Evolutionary conservation across 2,888 invertebrate species (phyloP).

Genomic region (Bugulina stolonifera): DNA sequence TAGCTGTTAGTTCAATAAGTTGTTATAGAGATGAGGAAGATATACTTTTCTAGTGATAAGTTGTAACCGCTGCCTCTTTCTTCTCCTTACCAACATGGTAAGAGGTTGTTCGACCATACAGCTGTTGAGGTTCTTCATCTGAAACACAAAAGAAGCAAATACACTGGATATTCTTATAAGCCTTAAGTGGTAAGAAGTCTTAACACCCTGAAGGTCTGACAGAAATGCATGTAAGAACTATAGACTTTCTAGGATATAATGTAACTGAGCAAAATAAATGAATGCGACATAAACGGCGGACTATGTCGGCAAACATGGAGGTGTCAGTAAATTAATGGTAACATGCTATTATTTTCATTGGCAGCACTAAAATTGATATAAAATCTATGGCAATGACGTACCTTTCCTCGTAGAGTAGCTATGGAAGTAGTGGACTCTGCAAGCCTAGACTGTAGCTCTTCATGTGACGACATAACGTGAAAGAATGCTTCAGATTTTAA

Average conservation of each 20-base stretch:
- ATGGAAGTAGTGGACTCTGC: background rate
- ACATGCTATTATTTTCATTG: too few relatives aligned
- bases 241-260: too few relatives aligned
- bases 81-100: background rate
- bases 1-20: too few relatives aligned
- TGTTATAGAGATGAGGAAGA: background rate
- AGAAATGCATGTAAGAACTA: too few relatives aligned
- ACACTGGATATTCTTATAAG: too few relatives aligned
- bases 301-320: too few relatives aligned
- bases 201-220: too few relatives aligned
- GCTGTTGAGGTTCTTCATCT: background rate
- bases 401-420: slow-evolving; percentile 1
- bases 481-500: slow-evolving; percentile 95
- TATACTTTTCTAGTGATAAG: background rate
- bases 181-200: too few relatives aligned
- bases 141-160: background rate
- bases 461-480: slow-evolving; percentile 96
- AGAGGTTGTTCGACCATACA: background rate
- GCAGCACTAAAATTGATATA: background rate
- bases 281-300: too few relatives aligned
- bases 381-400: too few relatives aligned
- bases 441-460: slow-evolving; percentile 77
- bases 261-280: too few relatives aligned
- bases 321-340: too few relatives aligned
- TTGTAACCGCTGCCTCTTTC: slow-evolving; percentile 10